Base-by-base conservation (phyloP, 2,113 vertebrate genomes). In the Pheucticus melanocephalus region DNA sequence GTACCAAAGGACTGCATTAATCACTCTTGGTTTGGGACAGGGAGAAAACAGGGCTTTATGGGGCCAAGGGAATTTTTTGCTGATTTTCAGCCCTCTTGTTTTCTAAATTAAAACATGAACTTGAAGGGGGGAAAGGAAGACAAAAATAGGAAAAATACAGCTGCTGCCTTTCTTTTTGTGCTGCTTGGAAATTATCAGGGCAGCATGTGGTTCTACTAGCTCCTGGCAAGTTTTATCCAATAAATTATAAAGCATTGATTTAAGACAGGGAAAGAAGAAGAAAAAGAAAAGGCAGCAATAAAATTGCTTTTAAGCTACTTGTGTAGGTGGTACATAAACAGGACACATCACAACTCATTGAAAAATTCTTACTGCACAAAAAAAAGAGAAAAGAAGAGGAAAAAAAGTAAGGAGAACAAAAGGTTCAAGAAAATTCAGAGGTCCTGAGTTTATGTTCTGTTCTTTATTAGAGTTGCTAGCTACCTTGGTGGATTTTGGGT, bases 191-290 rank as follows among this genome's bases (percentile, higher is more conserved):
- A 87, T 78, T 39, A 97, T 79, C 81, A 82, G 22, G 50, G 27
- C 19, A 5, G 65, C 96, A 92, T 75, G 92, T 64, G 90, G 77
- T 91, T 86, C 57, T 68, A 51, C 87, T 60, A 82, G 53, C 81
- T 90, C 24, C 73, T 87, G 85, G 69, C 73, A 94, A 71, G 56
- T 84, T 89, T 77, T 28, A 79, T 39, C 44, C 90, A 91, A 87
- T 84, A 92, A 91, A 93, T 90, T 48, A 76, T 44, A 87, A 87
- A 87, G 12, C 56, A 82, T 10, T 94, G 93, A 87, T 89, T 96
- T 84, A 87, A 91, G 61, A 89, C 1, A 4, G 24, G 27, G 48
- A 70, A 90, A 42, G 56, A 91, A 82, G 56, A 86, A 83, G 51
- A 57, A 82, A 60, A 84, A 56, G 37, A 76, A 85, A 92, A 94